Base-by-base conservation (phyloP, 2,888 invertebrate species). In the Xanthia icteritia region DNA sequence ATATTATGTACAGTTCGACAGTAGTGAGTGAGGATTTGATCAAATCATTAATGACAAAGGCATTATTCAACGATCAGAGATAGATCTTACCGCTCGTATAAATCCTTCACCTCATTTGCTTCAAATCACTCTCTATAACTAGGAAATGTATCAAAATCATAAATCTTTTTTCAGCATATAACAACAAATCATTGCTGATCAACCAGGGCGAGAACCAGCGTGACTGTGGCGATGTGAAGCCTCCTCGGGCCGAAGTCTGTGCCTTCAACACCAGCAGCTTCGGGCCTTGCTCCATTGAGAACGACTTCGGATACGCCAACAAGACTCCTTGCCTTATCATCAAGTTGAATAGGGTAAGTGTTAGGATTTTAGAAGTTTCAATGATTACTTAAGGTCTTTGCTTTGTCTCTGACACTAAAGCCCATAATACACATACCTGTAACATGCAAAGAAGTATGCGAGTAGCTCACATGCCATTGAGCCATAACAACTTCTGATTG, bases 291-390 rank as follows among this genome's bases (percentile, higher is more conserved):
- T 98, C 97, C 65, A 97, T 97, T 84, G 98, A 98, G 89, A 98
- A 98, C 89, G 95, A 97, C 88, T 99, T 98, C 93, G 99, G 99
- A 73, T 99, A 98, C 93, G 97, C 98, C 89, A 97, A 98, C 87
- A 98, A 98, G 77, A 97, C 98, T 51, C 99, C 99, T 0, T 99
- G 99, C 94, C 97, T 99, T 80, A 98, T 99, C 92, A 97, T 99
- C 83, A 99, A 99, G 93, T 95, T 99, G 65, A 99, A 99, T 94
- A 98, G 92, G 89, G 96, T 95, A 69, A 84, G 88, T 54, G 3
- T 31, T 17, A 60, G 9, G 31, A 60, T 31, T 60, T 60, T 58
- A 56, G n/a, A 56, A n/a, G n/a, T n/a, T 13, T 56, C 9, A 51
- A 23, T 23, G 0, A 51, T 51, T 51, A 13, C 13, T 15, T 45